Conservation (phyloP, 2,113 vertebrate genomes). For the Clarias batrachus region DNA sequence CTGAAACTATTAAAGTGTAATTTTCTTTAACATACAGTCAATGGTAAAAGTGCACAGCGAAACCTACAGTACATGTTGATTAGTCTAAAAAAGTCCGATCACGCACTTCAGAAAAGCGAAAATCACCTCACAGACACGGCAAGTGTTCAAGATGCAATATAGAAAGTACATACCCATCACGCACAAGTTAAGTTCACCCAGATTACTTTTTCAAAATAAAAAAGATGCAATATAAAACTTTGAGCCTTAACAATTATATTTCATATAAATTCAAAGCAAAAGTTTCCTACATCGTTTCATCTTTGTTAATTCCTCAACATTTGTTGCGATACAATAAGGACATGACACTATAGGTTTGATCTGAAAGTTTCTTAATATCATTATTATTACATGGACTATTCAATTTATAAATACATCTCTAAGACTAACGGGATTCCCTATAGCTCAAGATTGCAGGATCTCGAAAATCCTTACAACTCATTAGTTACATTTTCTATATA, state of each 20-base stretch:
- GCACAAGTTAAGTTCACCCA: not conserved
- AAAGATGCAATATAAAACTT: not conserved
- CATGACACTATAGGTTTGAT: no score
- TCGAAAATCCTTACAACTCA: not conserved
- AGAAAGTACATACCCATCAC: not conserved
- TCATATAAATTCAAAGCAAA: not conserved
- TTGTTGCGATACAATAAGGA: not conserved
- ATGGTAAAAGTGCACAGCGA: no score
- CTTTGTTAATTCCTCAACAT: not conserved
- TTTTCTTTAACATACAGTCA: no score
- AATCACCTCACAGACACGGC: not conserved
- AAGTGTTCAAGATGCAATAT: not conserved
- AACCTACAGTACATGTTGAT: no score
- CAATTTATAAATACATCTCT: not conserved
- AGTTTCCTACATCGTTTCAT: not conserved
- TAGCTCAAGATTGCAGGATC: no score
- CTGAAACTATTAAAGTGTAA: no score
- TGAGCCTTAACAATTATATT: not conserved
- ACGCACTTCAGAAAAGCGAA: not conserved
- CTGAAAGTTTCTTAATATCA: not conserved
- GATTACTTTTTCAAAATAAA: not conserved
- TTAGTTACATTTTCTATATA: not conserved
- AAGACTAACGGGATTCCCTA: not conserved
- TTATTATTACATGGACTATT: not conserved
- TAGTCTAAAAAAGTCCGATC: no score